These are phyloP conservation scores for Hippocampus guttulatus DNA, from an alignment of 2,113 vertebrate species.

Conservation along the genomic window DNA sequence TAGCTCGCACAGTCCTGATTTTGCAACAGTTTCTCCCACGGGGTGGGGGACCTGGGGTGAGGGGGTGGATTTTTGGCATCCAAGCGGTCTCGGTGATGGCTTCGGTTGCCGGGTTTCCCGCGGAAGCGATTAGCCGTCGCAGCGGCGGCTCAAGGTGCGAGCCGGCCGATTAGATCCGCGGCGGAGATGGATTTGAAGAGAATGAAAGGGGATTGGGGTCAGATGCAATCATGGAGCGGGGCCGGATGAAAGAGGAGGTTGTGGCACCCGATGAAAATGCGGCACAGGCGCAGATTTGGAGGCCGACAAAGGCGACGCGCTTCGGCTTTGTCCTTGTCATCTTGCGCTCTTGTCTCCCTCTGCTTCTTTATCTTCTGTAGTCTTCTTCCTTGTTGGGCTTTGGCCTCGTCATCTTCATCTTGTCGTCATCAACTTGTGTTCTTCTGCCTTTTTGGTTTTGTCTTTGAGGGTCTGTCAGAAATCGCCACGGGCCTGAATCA, in stretches of 20 bases:
- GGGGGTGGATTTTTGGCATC: not conserved
- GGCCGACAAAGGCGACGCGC: not conserved
- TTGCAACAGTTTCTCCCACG: not conserved
- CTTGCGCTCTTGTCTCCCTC: not conserved
- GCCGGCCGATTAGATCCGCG: slow-evolving; percentile 46
- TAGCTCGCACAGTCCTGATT: not conserved
- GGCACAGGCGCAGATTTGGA: not conserved
- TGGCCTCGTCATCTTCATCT: not conserved
- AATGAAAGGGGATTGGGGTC: slow-evolving; percentile 58
- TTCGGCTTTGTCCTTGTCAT: not conserved
- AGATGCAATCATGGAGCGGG: slow-evolving; percentile 56
- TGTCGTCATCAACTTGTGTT: not conserved
- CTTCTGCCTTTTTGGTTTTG: not conserved
- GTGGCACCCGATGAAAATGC: slow-evolving; percentile 9
- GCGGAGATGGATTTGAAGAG: slow-evolving; percentile 46
- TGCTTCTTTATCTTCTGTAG: not conserved
- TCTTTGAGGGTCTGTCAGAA: no score
- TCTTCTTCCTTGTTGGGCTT: not conserved
- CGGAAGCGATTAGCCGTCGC: slow-evolving; percentile 1
- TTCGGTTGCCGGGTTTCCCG: not conserved
- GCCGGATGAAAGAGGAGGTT: slow-evolving; percentile 35
- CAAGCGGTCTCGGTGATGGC: not conserved
- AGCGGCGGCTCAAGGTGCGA: slow-evolving; percentile 30
- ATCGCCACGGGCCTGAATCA: no score
- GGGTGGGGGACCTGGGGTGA: no score